Evolutionary conservation across 64 coral and sea anemone species (phyloP).

Genomic region (Pocillopora damicornis): DNA sequence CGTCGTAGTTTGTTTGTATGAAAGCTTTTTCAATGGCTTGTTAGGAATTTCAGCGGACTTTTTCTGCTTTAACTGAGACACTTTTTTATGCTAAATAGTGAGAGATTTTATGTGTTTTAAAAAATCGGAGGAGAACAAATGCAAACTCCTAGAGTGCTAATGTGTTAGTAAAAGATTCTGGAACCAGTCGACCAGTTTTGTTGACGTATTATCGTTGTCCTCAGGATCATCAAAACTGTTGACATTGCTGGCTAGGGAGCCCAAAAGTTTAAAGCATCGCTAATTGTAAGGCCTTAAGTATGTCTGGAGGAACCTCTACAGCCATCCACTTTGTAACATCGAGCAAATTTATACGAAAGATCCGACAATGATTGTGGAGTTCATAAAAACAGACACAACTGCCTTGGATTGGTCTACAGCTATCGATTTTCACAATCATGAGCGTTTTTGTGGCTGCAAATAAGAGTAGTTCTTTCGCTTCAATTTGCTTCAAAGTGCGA

Average conservation of each 20-base stretch:
- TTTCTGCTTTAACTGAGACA: too few species aligned
- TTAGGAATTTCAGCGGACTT: too few species aligned
- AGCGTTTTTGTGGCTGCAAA: not conserved
- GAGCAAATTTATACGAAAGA: not conserved
- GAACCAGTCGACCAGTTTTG: not conserved
- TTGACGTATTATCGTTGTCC: not conserved
- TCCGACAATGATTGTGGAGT: not conserved
- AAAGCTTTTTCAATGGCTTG: too few species aligned
- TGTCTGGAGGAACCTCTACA: not conserved
- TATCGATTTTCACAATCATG: not conserved
- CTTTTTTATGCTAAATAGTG: not conserved
- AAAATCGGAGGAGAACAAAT: too few species aligned
- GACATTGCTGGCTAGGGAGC: not conserved
- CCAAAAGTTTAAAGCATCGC: not conserved
- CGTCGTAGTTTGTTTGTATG: too few species aligned
- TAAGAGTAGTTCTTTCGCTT: not conserved
- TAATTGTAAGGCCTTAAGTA: not conserved
- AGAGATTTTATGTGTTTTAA: not conserved
- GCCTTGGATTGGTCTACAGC: not conserved
- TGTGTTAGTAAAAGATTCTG: not conserved
- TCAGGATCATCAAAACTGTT: not conserved
- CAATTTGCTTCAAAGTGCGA: not conserved
- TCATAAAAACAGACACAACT: not conserved
- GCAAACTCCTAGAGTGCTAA: too few species aligned
- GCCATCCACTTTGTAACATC: not conserved